Evolutionary conservation across 2,797 vertebrate species (phyloP).

Genomic region (Chaenodraco wilsoni): DNA sequence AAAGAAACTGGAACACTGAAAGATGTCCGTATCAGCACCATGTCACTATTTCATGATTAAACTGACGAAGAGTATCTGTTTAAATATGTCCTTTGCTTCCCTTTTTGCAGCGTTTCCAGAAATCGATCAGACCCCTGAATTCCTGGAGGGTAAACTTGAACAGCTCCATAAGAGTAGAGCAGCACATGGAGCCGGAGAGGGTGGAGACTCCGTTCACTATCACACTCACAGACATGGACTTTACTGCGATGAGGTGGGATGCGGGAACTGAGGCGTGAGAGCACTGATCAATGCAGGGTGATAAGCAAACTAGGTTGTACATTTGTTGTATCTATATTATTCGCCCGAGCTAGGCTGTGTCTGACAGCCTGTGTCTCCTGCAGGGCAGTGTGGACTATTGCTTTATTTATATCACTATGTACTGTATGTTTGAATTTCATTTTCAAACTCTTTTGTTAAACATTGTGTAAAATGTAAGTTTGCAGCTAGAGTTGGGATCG

Average conservation of each 20-base stretch:
- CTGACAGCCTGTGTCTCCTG: conserved; percentile 52
- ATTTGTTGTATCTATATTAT: conserved; percentile 17
- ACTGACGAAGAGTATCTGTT: background rate
- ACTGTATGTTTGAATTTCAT: conserved; percentile 31
- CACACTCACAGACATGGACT: conserved; percentile 83
- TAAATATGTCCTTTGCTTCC: conserved; percentile 6
- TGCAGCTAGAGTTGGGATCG: conserved; percentile 23
- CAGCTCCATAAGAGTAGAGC: conserved; percentile 25
- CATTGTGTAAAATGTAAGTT: conserved; percentile 19
- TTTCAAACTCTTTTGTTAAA: conserved; percentile 38
- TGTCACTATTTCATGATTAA: conserved; percentile 16
- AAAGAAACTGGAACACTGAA: conserved; percentile 85
- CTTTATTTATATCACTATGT: conserved; percentile 64
- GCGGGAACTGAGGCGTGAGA: conserved; percentile 63
- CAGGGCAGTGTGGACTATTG: conserved; percentile 53
- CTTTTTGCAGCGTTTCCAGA: conserved; percentile 83
- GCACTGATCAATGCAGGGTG: background rate
- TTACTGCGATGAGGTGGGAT: conserved; percentile 76
- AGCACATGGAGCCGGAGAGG: conserved; percentile 50
- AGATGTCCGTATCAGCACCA: conserved; percentile 79
- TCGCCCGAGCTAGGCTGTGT: conserved; percentile 40
- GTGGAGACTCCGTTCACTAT: conserved; percentile 83
- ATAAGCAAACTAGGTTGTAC: conserved; percentile 26
- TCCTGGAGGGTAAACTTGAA: conserved; percentile 84
- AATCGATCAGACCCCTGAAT: conserved; percentile 83